Percentiles rank a stretch among this genome's conserved stretches.
Evolutionary conservation across 30 jellyfish, hydroid and myxozoan species (phyloP).

Genomic region (Hydractinia symbiolongicarpus): DNA sequence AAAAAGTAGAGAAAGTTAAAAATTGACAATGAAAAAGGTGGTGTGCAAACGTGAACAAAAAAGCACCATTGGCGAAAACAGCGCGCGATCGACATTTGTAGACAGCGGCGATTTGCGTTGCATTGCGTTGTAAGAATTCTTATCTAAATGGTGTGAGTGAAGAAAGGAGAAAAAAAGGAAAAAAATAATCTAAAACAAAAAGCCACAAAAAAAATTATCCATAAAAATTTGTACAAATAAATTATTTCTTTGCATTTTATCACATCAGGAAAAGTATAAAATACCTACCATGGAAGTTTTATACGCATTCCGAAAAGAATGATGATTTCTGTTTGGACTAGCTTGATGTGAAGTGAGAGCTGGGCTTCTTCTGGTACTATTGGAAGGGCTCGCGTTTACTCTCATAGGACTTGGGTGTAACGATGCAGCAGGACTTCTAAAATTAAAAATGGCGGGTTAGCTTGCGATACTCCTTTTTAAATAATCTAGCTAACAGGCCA

Average conservation of each 20-base stretch:
- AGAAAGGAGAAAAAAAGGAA: too few relatives aligned
- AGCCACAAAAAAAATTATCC: too few relatives aligned
- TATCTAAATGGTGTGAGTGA: too few relatives aligned
- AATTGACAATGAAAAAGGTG: neutral
- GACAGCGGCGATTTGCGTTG: too few relatives aligned
- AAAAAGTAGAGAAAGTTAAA: neutral
- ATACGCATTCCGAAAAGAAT: neutral
- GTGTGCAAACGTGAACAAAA: neutral
- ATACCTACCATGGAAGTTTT: neutral
- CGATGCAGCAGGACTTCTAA: neutral
- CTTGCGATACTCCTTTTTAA: too few relatives aligned
- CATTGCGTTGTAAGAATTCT: too few relatives aligned
- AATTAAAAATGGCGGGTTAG: neutral
- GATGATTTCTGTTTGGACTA: neutral
- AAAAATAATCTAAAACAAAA: too few relatives aligned
- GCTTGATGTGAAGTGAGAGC: neutral
- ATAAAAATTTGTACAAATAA: too few relatives aligned
- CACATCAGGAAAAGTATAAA: neutral
- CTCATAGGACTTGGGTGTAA: slow-evolving; percentile 15
- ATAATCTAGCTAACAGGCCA: too few relatives aligned
- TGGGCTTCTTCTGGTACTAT: neutral
- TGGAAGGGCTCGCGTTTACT: neutral
- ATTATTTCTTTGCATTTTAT: neutral
- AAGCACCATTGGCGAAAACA: too few relatives aligned
- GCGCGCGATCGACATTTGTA: too few relatives aligned